Base-by-base conservation (phyloP, 1,140 invertebrate species). In the Microplitis demolitor region DNA sequence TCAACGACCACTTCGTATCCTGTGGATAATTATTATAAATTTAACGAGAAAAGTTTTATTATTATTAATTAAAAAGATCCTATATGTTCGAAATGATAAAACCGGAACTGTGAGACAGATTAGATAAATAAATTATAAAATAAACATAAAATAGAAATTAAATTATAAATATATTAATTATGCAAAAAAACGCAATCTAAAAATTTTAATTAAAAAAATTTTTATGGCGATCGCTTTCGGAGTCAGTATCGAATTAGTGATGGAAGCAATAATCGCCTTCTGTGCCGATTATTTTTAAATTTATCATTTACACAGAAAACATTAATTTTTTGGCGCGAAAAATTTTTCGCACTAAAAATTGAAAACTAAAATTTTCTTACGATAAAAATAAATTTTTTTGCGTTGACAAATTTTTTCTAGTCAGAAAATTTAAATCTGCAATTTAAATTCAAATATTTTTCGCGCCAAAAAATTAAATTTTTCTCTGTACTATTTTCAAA, bases 161-260 rank as follows among this genome's bases (percentile, higher is more conserved):
- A 6, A 50, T 50, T 50, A 50, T 50, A 8, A 54, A 14, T 54
- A 14, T 54, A 54, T 54, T n/a, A 34, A 56, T 24, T 45, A 14
- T 35, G 4, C 11, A 63, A 39, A 37, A 63, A 53, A 64, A 63
- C 50, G 45, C 33, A 73, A 69, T 54, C 5, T 54, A 37, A 53
- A 24, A 24, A 24, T 24, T 24, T 24, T 24, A 24, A 24, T 24
- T 24, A 24, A 24, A 3, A 16, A 73, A 24, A 16, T 61, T 66
- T 31, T 69, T 39, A 64, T 34, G 24, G 37, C 33, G 45, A 67
- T 72, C 74, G 74, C 70, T 75, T 72, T 70, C 71, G 74, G 74
- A 75, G 74, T 72, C 74, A 75, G 74, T 75, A 75, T 75, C 74
- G 54, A 66, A 75, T 70, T 75, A 70, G 39, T 34, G 53, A 71